These are phyloP conservation scores for Polydesmus complanatus DNA, from an alignment of 2,888 invertebrate genomes.

Conservation along the genomic window DNA sequence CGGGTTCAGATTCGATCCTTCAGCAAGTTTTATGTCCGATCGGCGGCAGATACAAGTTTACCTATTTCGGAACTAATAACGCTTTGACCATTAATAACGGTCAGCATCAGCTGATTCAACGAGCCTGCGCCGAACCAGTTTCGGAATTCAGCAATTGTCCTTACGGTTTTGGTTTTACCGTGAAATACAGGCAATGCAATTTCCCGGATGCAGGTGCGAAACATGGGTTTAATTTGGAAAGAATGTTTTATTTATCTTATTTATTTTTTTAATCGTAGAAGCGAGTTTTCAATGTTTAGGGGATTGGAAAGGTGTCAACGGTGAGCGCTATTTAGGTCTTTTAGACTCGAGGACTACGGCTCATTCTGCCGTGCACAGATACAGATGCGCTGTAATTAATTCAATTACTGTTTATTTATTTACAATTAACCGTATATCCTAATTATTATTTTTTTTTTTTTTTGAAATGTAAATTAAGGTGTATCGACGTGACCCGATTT, in stretches of 20 bases:
- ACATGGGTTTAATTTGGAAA: background rate
- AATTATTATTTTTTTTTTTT: background rate
- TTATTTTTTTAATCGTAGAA: constrained; percentile 30
- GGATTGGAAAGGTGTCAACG: constrained; percentile 44
- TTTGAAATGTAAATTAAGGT: background rate
- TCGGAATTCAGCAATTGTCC: constrained; percentile 48
- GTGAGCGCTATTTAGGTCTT: constrained; percentile 39
- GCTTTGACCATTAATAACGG: background rate
- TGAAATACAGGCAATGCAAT: constrained; percentile 43
- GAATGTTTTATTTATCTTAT: background rate
- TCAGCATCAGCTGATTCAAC: constrained; percentile 21
- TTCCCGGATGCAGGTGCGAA: constrained; percentile 39
- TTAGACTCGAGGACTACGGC: constrained; percentile 20
- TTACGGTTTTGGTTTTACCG: constrained; percentile 42
- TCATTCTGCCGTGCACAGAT: constrained; percentile 21
- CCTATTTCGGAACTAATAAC: constrained; percentile 37
- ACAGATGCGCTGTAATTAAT: constrained; percentile 25
- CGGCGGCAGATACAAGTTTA: constrained; percentile 45
- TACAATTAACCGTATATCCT: background rate
- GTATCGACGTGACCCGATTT: background rate
- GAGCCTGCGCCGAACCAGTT: constrained; percentile 41
- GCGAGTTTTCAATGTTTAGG: constrained; percentile 48
- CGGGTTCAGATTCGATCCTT: constrained; percentile 36
- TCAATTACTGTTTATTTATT: background rate
- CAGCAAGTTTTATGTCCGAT: constrained; percentile 48